phyloP scores from a whole-genome alignment of 2,797 vertebrate species.

The Pangasius djambal region DNA sequence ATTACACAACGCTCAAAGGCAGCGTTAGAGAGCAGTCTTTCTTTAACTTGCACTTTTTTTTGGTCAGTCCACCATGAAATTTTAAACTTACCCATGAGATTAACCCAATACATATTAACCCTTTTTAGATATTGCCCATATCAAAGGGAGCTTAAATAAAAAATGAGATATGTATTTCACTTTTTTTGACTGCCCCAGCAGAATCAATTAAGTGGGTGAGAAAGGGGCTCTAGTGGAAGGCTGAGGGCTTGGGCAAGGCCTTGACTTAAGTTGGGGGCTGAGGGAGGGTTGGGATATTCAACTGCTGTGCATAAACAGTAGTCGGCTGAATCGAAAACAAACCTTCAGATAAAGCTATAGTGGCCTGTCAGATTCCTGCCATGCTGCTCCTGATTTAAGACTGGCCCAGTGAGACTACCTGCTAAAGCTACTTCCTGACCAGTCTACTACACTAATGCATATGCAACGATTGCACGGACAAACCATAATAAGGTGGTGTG shows the following conservation, averaged over 20 bases:
- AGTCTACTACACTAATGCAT: conserved; percentile 15
- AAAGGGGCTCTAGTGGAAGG: conserved; percentile 64
- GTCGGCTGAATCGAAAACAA: conserved; percentile 42
- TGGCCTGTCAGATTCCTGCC: conserved; percentile 73
- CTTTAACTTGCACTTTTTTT: conserved; percentile 64
- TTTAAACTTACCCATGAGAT: conserved; percentile 74
- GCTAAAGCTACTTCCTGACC: conserved; percentile 63
- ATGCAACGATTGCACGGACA: conserved; percentile 13
- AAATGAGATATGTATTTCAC: conserved; percentile 73
- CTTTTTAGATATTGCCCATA: conserved; percentile 81
- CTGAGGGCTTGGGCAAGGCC: conserved; percentile 63
- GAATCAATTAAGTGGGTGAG: conserved; percentile 77
- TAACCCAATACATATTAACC: conserved; percentile 81
- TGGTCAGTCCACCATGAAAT: conserved; percentile 77
- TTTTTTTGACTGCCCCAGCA: conserved; percentile 70
- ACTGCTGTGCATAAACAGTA: conserved; percentile 72
- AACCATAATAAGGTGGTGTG: background rate
- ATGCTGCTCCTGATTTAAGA: conserved; percentile 75
- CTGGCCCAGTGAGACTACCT: conserved; percentile 69
- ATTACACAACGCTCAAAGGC: conserved; percentile 7
- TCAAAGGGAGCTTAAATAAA: conserved; percentile 81
- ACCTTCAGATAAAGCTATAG: conserved; percentile 61
- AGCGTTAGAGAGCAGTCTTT: conserved; percentile 51
- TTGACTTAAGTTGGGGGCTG: conserved; percentile 63
- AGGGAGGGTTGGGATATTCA: conserved; percentile 44